Conservation (phyloP, 2,888 invertebrate species). For the Eupithecia subfuscata region DNA sequence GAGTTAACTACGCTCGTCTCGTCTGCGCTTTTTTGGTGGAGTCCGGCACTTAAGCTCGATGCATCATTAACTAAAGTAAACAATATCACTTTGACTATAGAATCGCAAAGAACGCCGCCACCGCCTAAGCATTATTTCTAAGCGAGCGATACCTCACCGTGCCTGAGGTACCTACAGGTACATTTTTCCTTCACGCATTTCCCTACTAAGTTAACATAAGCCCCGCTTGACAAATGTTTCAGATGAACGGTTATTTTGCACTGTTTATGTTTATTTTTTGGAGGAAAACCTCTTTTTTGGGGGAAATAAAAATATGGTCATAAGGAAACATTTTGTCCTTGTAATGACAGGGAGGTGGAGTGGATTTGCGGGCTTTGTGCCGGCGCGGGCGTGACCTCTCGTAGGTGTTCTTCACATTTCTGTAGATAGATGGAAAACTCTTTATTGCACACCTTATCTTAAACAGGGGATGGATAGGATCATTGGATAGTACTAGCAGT, state of each 20-base stretch:
- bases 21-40: too few relatives aligned
- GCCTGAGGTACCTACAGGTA: not conserved
- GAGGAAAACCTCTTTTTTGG: constrained; percentile 55
- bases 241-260: constrained; percentile 81
- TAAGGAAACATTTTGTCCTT: constrained; percentile 51
- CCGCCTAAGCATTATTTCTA: not conserved
- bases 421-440: too few relatives aligned
- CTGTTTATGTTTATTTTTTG: constrained; percentile 71
- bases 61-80: not conserved
- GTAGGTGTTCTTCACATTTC: not conserved
- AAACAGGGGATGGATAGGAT: too few relatives aligned
- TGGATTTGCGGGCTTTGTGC: constrained; percentile 11
- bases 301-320: constrained; percentile 60
- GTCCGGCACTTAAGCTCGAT: not conserved
- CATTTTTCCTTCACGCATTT: constrained; percentile 57
- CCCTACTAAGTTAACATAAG: constrained; percentile 79
- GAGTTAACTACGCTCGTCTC: too few relatives aligned
- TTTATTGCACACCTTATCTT: too few relatives aligned
- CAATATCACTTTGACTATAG: not conserved
- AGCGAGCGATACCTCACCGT: constrained; percentile 7
- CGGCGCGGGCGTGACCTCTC: not conserved
- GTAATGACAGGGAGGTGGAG: constrained; percentile 53
- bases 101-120: not conserved
- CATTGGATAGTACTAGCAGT: too few relatives aligned
- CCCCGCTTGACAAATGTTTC: constrained; percentile 81